A percentile compares a stretch with the other conserved stretches of the same genome.
Conservation (phyloP, 2,888 invertebrate genomes). For the Eulithis prunata region DNA sequence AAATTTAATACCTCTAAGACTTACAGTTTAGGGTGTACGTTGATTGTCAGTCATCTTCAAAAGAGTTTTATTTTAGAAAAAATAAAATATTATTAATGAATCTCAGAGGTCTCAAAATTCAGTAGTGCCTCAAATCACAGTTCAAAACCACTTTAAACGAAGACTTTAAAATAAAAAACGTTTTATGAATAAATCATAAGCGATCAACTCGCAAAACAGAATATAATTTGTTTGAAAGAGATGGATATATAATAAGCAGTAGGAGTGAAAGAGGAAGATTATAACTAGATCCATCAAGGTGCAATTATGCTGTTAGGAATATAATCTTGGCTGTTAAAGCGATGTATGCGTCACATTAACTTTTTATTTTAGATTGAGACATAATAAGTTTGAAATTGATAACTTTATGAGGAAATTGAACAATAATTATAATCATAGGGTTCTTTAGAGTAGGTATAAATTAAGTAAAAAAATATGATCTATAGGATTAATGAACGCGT, state of each 20-base stretch:
- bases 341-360: conserved; percentile 65
- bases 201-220: conserved; percentile 56
- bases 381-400: conserved; percentile 30
- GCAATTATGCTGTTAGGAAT: conserved; percentile 75
- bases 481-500: too few relatives aligned
- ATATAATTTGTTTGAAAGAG: conserved; percentile 54
- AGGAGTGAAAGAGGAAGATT: conserved; percentile 49
- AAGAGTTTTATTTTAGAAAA: too few relatives aligned
- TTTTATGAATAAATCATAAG: conserved; percentile 51
- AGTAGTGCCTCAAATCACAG: conserved; percentile 66
- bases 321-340: conserved; percentile 70
- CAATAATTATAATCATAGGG: conserved; percentile 8
- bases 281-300: conserved; percentile 58
- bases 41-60: too few relatives aligned
- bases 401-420: conserved; percentile 20
- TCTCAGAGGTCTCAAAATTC: conserved; percentile 48
- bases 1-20: too few relatives aligned
- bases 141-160: conserved; percentile 54
- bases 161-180: conserved; percentile 48
- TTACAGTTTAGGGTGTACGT: too few relatives aligned
- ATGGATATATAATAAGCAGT: conserved; percentile 32
- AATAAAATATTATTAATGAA: conserved; percentile 37
- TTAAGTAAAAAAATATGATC: too few relatives aligned
- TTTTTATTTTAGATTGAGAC: conserved; percentile 55
- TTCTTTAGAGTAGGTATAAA: too few relatives aligned